Evolutionary conservation across 2,888 invertebrate species (phyloP), one percentile per base, ranked within the genome.

Genomic region (Entomobrya proxima): DNA sequence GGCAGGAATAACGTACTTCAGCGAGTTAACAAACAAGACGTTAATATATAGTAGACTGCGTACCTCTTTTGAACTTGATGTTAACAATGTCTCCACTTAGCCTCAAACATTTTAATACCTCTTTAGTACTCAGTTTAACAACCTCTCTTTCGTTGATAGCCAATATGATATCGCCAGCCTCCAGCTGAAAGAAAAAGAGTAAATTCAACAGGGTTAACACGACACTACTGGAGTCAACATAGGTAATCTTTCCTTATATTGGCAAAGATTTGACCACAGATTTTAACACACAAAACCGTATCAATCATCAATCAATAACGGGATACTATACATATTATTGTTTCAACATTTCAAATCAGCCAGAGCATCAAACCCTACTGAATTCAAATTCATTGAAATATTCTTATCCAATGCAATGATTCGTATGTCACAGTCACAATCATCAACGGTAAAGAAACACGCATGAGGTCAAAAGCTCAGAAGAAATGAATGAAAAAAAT

Each of bases 141-240:
- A 97, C 97, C 93, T 97, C 97, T 92, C 96, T 96, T 93, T 96
- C 96, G 93, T 97, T 97, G 92, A 97, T 96, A 94, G 96, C 96
- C 93, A 97, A 94, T 93, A 97, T 96, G 92, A 97, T 96, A 94
- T 97, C 97, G 91, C 97, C 97, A 91, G 97, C 96, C 94, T 97
- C 96, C 92, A 97, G 95, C 97, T 97, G 94, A 90, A 94, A 94
- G 88, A 91, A 91, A n/a, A 91, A 91, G 90, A 91, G 13, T 27
- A 75, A 24, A 75, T 75, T 75, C 37, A 15, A 37, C 7, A n/a
- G 6, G n/a, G n/a, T n/a, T n/a, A n/a, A n/a, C n/a, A n/a, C n/a
- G n/a, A n/a, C n/a, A n/a, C n/a, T n/a, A n/a, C 24, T 55, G 55
- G 35, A 18, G 24, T 50, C 32, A 47, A 30, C 30, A 50, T 13